Conservation (phyloP, 2,797 vertebrate species). For the Malurus leucopterus region DNA sequence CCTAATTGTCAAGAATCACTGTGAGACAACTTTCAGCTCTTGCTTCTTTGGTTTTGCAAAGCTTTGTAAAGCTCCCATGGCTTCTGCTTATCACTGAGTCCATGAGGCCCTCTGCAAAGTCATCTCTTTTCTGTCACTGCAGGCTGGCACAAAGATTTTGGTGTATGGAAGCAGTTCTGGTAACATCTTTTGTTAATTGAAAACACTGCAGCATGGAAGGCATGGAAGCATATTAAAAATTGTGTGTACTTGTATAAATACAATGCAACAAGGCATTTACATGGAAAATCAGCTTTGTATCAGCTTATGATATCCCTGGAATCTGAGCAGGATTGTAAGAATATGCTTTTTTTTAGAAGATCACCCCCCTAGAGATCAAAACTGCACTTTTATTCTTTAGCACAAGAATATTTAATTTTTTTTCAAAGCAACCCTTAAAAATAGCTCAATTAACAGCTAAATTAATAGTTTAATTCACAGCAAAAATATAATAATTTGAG, state of each 20-base stretch:
- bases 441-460: neutral
- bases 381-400: neutral
- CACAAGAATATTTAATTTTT: neutral
- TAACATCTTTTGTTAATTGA: neutral
- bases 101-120: accelerated
- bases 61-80: neutral
- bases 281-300: neutral
- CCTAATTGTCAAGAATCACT: neutral
- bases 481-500: neutral
- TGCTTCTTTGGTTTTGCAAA: neutral
- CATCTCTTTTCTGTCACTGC: neutral
- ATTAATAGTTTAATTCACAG: neutral
- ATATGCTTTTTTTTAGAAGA: neutral
- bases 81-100: neutral
- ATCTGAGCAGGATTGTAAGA: neutral
- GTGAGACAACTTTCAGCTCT: neutral
- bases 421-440: neutral
- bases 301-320: neutral
- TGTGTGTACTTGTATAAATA: neutral
- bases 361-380: neutral
- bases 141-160: neutral
- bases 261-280: neutral
- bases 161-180: neutral
- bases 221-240: neutral
- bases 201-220: neutral